Base-by-base conservation (phyloP, 2,888 invertebrate species). In the Stratiomys singularior region DNA sequence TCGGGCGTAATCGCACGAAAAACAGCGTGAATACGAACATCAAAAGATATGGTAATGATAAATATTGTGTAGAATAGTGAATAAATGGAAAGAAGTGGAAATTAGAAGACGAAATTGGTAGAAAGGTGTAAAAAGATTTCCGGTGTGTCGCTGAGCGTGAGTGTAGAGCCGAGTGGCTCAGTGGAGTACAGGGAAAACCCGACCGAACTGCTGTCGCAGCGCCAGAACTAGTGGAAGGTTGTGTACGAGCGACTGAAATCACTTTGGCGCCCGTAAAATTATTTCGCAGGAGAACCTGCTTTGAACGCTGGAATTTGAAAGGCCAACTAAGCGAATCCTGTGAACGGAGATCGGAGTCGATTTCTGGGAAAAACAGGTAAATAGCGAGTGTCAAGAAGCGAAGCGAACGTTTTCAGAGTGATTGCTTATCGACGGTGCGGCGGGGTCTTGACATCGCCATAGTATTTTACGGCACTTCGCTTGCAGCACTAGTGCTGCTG, bases 331-430 rank as follows among this genome's bases (percentile, higher is more conserved):
- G 58, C 58, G 58, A 23, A 23, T 25, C 58, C 21, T 60, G 21
- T 60, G 25, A 9, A 9, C 37, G 47, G 15, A 15, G 47, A 13
- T 23, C 69, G 69, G 47, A 46, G 69, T 11, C 25, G 46, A 47
- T 46, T 69, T 47, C 69, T 46, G 25, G 47, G 69, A 47, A 37
- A 28, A 69, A 27, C 69, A 69, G 69, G 69, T 69, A 69, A 69
- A 69, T 69, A 66, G 25, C 21, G 47, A 28, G 30, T 64, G 64
- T 9, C 25, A 18, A 7, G 60, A 60, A 21, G 23, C 37, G 37
- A 37, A 37, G 37, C 58, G 25, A 60, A 23, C 11, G 25, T 60
- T 60, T 60, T 60, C 25, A 25, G 58, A n/a, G 13, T 25, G 58
- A 25, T 25, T 60, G 58, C 58, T 60, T 25, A 18, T 66, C 66